phyloP scores from a whole-genome alignment of 2,888 invertebrate genomes.

The Teinopalpus imperialis region DNA sequence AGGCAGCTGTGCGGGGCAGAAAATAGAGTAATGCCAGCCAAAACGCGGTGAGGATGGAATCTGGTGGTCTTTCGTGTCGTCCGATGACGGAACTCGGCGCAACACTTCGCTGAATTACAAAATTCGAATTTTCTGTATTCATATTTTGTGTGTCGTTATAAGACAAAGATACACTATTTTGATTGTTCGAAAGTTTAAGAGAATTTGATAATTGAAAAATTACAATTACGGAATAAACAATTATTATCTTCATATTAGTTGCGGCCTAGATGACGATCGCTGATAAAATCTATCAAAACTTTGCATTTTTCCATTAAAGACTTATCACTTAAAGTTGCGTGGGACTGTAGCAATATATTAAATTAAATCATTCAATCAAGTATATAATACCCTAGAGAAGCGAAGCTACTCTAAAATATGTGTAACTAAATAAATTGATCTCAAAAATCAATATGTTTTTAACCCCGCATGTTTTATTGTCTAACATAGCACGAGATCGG shows the following conservation, averaged over 20 bases:
- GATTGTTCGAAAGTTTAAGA: neutral
- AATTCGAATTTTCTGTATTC: neutral
- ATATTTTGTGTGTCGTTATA: slow-evolving; percentile 1
- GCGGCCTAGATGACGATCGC: neutral
- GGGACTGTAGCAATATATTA: too few relatives aligned
- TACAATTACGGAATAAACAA: neutral
- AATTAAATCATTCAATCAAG: too few relatives aligned
- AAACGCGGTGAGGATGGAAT: too few relatives aligned
- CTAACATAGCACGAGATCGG: slow-evolving; percentile 75
- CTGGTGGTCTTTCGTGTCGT: too few relatives aligned
- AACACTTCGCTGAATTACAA: neutral
- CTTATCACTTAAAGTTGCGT: slow-evolving; percentile 10
- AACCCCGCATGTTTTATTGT: slow-evolving; percentile 67
- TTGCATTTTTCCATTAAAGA: slow-evolving; percentile 9
- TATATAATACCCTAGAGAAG: too few relatives aligned
- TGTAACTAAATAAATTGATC: too few relatives aligned
- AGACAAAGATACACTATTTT: neutral
- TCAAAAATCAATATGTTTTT: too few relatives aligned
- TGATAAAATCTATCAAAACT: neutral
- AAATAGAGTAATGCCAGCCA: too few relatives aligned
- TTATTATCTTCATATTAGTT: slow-evolving; percentile 13
- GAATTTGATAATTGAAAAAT: neutral
- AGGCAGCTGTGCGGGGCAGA: too few relatives aligned
- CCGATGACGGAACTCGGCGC: too few relatives aligned
- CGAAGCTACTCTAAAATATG: too few relatives aligned